These are phyloP conservation scores for Lasioglossum oenotherae DNA, from an alignment of 2,888 invertebrate genomes.

Conservation along the genomic window DNA sequence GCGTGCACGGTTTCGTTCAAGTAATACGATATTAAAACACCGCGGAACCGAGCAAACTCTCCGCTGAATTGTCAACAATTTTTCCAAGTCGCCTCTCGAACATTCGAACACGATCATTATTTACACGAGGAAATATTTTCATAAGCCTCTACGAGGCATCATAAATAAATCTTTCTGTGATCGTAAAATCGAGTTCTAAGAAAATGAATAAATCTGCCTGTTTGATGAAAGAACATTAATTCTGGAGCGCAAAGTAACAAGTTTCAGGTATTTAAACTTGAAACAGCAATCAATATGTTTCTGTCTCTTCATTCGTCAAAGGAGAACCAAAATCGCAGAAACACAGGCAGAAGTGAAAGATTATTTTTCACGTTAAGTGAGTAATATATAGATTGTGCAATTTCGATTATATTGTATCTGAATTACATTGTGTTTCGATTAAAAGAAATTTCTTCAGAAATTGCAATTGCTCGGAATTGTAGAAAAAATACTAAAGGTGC, in stretches of 20 bases:
- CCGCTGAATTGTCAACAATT: neutral
- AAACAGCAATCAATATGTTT: neutral
- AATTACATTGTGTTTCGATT: too few relatives aligned
- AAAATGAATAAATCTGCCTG: neutral
- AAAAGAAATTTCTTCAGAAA: too few relatives aligned
- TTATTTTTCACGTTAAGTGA: too few relatives aligned
- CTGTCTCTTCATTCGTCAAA: too few relatives aligned
- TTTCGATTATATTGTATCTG: too few relatives aligned
- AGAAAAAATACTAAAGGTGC: too few relatives aligned
- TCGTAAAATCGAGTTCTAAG: neutral
- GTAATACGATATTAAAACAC: conserved; percentile 2
- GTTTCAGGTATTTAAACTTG: neutral
- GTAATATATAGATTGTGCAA: too few relatives aligned
- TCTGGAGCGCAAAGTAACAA: neutral
- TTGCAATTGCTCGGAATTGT: too few relatives aligned
- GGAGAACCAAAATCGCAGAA: too few relatives aligned
- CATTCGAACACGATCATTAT: neutral
- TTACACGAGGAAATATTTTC: neutral
- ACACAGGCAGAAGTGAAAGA: too few relatives aligned
- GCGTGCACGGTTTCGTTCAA: conserved; percentile 1
- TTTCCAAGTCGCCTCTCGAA: neutral
- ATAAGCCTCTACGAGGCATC: neutral
- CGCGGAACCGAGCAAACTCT: neutral
- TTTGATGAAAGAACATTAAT: neutral
- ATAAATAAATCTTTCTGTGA: neutral